A percentile compares a stretch with the other conserved stretches of the same genome.
Conservation (phyloP, 2,113 vertebrate species). For the Colius striatus region DNA sequence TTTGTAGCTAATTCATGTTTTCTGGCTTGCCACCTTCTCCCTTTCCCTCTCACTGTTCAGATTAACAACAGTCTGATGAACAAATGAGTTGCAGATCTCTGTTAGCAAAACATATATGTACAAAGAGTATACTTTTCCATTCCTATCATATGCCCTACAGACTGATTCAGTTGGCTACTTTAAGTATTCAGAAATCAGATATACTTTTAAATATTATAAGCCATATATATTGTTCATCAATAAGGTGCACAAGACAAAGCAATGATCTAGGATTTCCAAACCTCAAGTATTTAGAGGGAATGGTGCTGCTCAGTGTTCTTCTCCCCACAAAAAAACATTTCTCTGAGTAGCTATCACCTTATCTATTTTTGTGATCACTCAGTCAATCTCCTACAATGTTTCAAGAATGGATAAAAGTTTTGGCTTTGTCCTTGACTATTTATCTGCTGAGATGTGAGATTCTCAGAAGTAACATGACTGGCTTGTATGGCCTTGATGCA, state of each 20-base stretch:
- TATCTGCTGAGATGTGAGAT: neutral
- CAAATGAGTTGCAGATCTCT: neutral
- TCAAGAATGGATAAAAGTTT: neutral
- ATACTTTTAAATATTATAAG: neutral
- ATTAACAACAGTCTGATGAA: neutral
- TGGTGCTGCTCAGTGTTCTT: neutral
- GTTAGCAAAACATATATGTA: fast-evolving
- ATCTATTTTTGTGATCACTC: neutral
- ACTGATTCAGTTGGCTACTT: neutral
- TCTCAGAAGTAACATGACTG: neutral
- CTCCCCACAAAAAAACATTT: neutral
- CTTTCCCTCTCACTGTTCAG: neutral
- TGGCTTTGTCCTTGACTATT: neutral
- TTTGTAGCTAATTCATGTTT: neutral
- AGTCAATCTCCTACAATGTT: neutral
- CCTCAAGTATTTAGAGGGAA: neutral
- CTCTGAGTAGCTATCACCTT: neutral
- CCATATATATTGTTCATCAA: neutral
- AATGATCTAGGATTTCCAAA: neutral
- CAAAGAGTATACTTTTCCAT: neutral
- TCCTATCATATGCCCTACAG: neutral
- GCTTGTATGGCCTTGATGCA: neutral
- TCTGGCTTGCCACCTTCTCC: neutral
- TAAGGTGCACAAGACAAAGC: neutral
- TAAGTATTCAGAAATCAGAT: neutral